Evolutionary conservation across 2,888 invertebrate genomes (phyloP).

Genomic region (Dastarcus helophoroides): DNA sequence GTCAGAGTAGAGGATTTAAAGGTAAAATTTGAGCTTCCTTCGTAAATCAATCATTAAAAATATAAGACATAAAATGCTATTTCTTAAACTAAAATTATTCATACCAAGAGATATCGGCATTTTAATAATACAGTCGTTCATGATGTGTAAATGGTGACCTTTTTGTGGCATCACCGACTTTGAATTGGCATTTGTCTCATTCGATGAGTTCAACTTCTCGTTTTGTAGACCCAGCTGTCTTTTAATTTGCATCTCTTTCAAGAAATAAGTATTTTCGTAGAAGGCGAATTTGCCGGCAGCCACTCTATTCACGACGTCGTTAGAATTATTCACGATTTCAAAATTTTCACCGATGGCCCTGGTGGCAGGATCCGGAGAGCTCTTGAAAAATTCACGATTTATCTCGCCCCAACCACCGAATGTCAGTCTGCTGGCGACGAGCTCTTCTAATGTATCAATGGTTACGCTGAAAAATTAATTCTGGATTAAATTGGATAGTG

Average conservation of each 20-base stretch:
- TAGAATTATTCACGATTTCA: constrained; percentile 48
- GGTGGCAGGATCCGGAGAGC: constrained; percentile 54
- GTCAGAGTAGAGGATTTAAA: no score
- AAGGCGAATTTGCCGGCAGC: constrained; percentile 63
- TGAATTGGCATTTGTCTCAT: constrained; percentile 9
- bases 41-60: no score
- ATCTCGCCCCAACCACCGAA: constrained; percentile 65
- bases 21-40: no score
- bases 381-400: constrained; percentile 56
- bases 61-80: no score
- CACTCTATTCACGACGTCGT: constrained; percentile 54
- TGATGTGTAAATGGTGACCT: constrained; percentile 59
- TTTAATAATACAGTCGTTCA: constrained; percentile 68
- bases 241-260: constrained; percentile 53
- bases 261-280: constrained; percentile 64
- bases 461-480: constrained; percentile 57
- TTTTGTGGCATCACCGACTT: constrained; percentile 14
- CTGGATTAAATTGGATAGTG: no score
- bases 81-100: no score
- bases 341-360: constrained; percentile 57
- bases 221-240: constrained; percentile 37
- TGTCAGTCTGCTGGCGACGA: constrained; percentile 52
- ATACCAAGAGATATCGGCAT: constrained; percentile 61
- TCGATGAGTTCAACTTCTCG: constrained; percentile 13
- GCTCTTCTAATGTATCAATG: constrained; percentile 61